A percentile compares a stretch with the other conserved stretches of the same genome.
Conservation (phyloP, 2,888 invertebrate genomes). For the Disparrhopalites patrizii region DNA sequence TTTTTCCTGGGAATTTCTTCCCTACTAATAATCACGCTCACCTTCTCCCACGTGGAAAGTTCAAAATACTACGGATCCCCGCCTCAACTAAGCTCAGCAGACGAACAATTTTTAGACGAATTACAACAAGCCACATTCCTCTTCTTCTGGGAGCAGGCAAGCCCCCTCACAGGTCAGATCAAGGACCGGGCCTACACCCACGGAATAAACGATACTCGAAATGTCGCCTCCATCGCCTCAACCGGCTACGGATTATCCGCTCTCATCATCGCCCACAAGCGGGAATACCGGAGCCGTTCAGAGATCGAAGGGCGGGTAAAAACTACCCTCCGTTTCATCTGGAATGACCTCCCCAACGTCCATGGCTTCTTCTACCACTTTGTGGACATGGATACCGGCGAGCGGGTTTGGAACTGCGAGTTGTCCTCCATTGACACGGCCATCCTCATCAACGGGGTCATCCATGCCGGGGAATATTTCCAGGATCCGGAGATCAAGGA, state of each 20-base stretch:
- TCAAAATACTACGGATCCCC: slow-evolving; percentile 41
- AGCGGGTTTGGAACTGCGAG: slow-evolving; percentile 43
- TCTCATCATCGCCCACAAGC: slow-evolving; percentile 38
- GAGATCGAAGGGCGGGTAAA: slow-evolving; percentile 36
- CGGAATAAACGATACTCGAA: slow-evolving; percentile 36
- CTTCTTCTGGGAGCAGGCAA: slow-evolving; percentile 46
- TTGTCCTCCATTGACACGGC: slow-evolving; percentile 45
- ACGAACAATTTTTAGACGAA: slow-evolving; percentile 42
- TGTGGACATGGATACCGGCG: slow-evolving; percentile 41
- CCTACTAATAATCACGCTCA: too few species aligned
- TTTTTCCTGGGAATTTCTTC: too few species aligned
- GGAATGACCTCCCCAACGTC: slow-evolving; percentile 34
- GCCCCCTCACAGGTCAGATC: slow-evolving; percentile 39
- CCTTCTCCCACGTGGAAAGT: too few species aligned
- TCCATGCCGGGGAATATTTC: slow-evolving; percentile 44
- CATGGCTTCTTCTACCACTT: slow-evolving; percentile 46
- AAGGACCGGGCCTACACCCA: slow-evolving; percentile 40
- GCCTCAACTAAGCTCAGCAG: slow-evolving; percentile 30
- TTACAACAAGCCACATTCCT: slow-evolving; percentile 35
- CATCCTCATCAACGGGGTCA: slow-evolving; percentile 40
- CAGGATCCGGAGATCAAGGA: slow-evolving; percentile 32
- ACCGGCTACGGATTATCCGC: slow-evolving; percentile 43
- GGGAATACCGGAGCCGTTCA: slow-evolving; percentile 30
- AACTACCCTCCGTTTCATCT: slow-evolving; percentile 35
- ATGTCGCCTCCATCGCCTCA: slow-evolving; percentile 40